Percentiles rank a stretch among this genome's conserved stretches.
Conservation (phyloP, 2,888 invertebrate species). For the Drosophila greeni region DNA sequence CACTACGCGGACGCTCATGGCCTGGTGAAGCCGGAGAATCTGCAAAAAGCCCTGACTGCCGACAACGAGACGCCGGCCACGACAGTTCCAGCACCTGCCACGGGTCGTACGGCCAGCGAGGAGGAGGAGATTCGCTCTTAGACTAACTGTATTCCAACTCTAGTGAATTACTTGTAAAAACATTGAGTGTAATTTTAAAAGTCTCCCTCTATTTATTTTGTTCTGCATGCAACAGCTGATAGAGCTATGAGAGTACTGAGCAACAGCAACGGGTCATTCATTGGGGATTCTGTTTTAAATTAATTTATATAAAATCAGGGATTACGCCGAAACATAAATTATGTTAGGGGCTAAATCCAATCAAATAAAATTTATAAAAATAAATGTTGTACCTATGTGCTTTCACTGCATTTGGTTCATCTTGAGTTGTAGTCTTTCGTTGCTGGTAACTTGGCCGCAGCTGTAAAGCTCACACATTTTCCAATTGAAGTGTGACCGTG, state of each 20-base stretch:
- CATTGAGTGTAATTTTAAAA: constrained; percentile 18
- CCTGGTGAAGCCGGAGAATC: constrained; percentile 79
- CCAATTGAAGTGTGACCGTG: constrained; percentile 1
- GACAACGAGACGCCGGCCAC: constrained; percentile 31
- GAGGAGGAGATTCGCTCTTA: constrained; percentile 61
- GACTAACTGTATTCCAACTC: constrained; percentile 7
- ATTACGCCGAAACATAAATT: neutral
- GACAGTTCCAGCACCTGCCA: constrained; percentile 3
- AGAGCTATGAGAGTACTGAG: too few species aligned
- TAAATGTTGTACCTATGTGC: too few species aligned
- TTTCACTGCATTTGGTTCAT: neutral
- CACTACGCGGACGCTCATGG: constrained; percentile 90
- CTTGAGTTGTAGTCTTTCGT: neutral
- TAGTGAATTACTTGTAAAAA: constrained; percentile 38
- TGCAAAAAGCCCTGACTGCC: constrained; percentile 46
- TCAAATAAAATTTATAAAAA: neutral
- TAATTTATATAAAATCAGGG: neutral
- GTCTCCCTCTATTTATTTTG: neutral
- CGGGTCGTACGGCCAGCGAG: constrained; percentile 18
- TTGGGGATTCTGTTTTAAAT: neutral
- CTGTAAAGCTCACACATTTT: neutral
- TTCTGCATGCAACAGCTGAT: neutral
- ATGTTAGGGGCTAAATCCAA: too few species aligned
- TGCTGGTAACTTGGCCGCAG: neutral
- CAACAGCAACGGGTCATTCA: neutral